Evolutionary conservation across 1,140 invertebrate species (phyloP).

Genomic region (Philotrypesis tridentata): DNA sequence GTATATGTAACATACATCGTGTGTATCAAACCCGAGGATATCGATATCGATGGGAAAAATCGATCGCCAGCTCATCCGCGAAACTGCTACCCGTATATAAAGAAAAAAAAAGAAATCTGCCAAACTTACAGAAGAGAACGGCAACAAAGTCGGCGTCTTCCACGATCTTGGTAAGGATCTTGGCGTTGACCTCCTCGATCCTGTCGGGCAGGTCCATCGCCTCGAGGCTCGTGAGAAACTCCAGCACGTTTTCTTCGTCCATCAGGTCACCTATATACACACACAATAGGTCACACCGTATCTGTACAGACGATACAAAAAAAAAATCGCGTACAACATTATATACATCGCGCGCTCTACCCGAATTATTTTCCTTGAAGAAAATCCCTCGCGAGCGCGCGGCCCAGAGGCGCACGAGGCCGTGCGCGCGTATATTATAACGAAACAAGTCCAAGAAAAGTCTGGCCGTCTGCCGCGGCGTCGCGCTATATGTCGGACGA

Average conservation of each 20-base stretch:
- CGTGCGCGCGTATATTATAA: no score
- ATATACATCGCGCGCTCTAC: not conserved
- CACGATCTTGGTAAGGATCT: conserved; percentile 92
- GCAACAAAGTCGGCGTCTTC: conserved; percentile 94
- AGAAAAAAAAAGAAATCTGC: no score
- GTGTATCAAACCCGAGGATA: no score
- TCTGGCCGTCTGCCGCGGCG: conserved; percentile 45
- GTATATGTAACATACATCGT: no score
- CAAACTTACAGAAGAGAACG: conserved; percentile 94
- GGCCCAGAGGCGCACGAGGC: not conserved
- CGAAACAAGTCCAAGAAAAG: conserved; percentile 47
- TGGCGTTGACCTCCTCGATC: conserved; percentile 95
- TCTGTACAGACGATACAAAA: no score
- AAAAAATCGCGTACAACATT: not conserved
- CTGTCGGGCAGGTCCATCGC: conserved; percentile 96
- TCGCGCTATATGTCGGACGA: no score
- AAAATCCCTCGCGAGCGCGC: not conserved
- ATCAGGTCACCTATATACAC: conserved; percentile 92
- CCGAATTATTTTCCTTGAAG: not conserved
- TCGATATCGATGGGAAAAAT: no score
- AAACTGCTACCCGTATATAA: no score
- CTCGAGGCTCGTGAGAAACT: conserved; percentile 94
- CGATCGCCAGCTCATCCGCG: no score
- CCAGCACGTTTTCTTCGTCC: conserved; percentile 93
- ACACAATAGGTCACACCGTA: no score